phyloP scores from a whole-genome alignment of 2,888 invertebrate genomes.

The Agriopis marginaria region DNA sequence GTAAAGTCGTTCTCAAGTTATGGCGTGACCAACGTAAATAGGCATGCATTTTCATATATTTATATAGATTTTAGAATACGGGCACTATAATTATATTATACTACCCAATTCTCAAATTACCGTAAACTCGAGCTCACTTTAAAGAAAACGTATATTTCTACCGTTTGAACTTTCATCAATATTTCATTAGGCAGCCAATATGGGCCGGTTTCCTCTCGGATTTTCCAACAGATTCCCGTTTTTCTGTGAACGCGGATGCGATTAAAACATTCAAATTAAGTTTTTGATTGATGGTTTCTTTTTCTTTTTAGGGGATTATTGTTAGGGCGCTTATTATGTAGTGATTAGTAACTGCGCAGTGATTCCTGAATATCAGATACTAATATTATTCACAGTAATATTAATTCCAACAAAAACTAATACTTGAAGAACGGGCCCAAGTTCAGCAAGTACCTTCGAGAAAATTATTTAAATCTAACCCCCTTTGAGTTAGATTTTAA shows the following conservation, averaged over 20 bases:
- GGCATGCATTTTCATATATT: no score
- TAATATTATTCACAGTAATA: not conserved
- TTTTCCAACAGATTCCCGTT: conserved; percentile 44
- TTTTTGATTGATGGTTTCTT: conserved; percentile 8
- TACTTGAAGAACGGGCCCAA: no score
- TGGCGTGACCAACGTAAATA: no score
- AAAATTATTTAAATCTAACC: no score
- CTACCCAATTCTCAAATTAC: not conserved
- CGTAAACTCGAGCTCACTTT: conserved; percentile 5
- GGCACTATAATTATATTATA: no score
- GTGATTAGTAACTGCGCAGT: not conserved
- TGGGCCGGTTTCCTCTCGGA: conserved; percentile 44
- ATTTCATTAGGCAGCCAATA: conserved; percentile 69
- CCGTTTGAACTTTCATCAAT: conserved; percentile 63
- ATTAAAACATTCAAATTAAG: conserved; percentile 7
- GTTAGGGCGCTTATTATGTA: not conserved
- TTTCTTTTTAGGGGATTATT: not conserved
- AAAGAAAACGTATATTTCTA: conserved; percentile 37
- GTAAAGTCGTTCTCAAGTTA: no score
- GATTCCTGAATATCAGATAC: not conserved
- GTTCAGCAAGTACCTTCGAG: no score
- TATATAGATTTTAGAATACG: no score
- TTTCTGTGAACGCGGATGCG: conserved; percentile 29
- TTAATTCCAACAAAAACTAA: no score
- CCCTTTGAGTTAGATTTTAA: no score